Base-by-base conservation (phyloP, 1,140 invertebrate species). In the Brachionus rotundiformis region DNA sequence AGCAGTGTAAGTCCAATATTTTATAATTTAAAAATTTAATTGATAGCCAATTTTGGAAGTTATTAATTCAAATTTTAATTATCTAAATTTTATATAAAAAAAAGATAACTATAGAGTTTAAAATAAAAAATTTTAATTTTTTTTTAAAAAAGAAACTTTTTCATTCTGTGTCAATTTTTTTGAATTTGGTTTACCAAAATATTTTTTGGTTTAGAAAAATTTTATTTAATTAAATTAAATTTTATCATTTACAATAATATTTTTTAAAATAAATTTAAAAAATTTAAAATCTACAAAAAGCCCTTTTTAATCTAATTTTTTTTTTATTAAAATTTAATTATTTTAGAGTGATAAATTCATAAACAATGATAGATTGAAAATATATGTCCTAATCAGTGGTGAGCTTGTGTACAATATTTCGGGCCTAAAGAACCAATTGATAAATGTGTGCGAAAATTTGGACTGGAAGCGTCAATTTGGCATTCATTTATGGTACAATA, bases 381-480 rank as follows among this genome's bases (percentile, higher is more conserved):
- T 79, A 11, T 79, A 79, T 23, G 16, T 63, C 36, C 25, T 79
- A 41, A 79, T 79, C 1, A 39, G 31, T 25, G 76, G 76, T 10
- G 76, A 79, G 23, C 76, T 79, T 6, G 47, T 63, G 1, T 79
- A 59, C 11, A 79, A 63, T 19, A 33, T 63, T 23, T 79, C 76
- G 3, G 47, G 10, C 11, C 5, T 11, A 29, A 63, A 63, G 10
- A 19, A 41, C 5, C 29, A 79, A 36, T 25, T 59, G 16, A 33
- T 79, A 61, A 79, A 79, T 54, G 76, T 79, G 3, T 79, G 76
- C 16, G 76, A 79, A 79, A 41, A 63, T n/a, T 13, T 79, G 5
- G 76, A 79, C n/a, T 79, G 76, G 76, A 79, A 79, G 25, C 44
- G 76, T 19, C 76, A 79, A 41, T 59, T 79, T 31, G 76, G 47